Conservation (phyloP, 1,140 invertebrate species). For the Megalonaias nervosa region DNA sequence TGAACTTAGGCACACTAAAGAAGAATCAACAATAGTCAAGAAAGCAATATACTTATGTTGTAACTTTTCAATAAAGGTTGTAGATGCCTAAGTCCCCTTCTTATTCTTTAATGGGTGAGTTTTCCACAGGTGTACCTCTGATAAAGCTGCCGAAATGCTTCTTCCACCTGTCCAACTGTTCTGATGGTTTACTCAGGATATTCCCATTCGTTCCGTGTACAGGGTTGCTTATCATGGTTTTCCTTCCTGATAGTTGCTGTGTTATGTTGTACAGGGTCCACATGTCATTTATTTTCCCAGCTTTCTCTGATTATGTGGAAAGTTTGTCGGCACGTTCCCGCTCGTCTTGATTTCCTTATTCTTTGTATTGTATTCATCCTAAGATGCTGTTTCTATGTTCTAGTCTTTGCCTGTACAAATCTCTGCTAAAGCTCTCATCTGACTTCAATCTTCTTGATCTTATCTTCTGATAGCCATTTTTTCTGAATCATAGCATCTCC, state of each 20-base stretch:
- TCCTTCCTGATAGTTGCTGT: conserved; percentile 3
- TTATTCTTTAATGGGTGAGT: neutral
- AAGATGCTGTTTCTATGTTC: too few relatives aligned
- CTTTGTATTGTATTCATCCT: neutral
- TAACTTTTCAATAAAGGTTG: too few relatives aligned
- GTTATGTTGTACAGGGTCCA: conserved; percentile 24
- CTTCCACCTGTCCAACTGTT: conserved; percentile 32
- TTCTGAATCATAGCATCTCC: too few relatives aligned
- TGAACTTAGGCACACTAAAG: too few relatives aligned
- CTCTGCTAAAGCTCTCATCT: too few relatives aligned
- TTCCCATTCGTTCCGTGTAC: conserved; percentile 18
- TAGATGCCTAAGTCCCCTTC: neutral
- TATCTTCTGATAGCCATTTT: too few relatives aligned
- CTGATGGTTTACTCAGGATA: conserved; percentile 3
- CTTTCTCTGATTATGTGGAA: conserved; percentile 10
- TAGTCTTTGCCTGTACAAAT: too few relatives aligned
- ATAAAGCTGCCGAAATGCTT: conserved; percentile 20
- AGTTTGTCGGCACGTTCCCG: conserved; percentile 8
- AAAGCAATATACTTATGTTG: too few relatives aligned
- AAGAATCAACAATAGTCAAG: too few relatives aligned
- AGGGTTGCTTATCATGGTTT: neutral
- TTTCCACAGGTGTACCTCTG: conserved; percentile 6
- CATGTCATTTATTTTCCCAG: neutral
- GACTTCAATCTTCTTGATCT: too few relatives aligned
- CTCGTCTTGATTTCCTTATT: conserved; percentile 30